Evolutionary conservation across 2,113 vertebrate genomes (phyloP), one percentile per base, ranked within the genome.

Genomic region (Leptobrachium leishanense): DNA sequence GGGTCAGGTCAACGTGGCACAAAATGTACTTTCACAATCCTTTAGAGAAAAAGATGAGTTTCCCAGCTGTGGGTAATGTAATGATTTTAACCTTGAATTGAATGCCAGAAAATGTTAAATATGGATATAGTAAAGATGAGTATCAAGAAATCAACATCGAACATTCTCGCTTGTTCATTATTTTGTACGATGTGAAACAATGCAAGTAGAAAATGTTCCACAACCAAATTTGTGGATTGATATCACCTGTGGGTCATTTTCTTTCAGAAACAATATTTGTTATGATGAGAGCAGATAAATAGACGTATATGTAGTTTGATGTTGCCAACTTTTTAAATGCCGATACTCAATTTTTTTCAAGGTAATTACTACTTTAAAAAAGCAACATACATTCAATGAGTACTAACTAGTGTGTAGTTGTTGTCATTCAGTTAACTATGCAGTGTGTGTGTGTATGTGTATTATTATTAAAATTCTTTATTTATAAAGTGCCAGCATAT

Each of bases 21-120:
- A 85, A 44, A 84, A 15, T 3, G 0, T 82, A 73, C 43, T 82
- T 86, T 57, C 74, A 83, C 31, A 81, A 84, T 11, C 76, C 82
- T 82, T 86, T 43, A 81, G 74, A 78, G 75, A 31, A 82, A 80
- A 72, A 79, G 0, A 54, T 46, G 68, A 71, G 77, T 73, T 20
- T 65, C 81, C 6, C 6, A 80, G 62, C 46, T 84, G 76, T 80
- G 82, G 86, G 81, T 54, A 55, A 79, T 9, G 3, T 82, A 55
- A 75, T 4, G 46, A 77, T 77, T 83, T 84, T 86, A 86, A 82
- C 77, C 43, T 77, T 72, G 77, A 83, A n/a, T 62, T 81, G 7
- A 84, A 83, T 73, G 57, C 39, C 9, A 69, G 2, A 72, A 71
- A 4, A 59, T 72, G 75, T 40, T 31, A 81, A 83, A 46, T 2